These are phyloP conservation scores for Varecia variegata DNA, from an alignment of 2,797 vertebrate species.

Conservation along the genomic window DNA sequence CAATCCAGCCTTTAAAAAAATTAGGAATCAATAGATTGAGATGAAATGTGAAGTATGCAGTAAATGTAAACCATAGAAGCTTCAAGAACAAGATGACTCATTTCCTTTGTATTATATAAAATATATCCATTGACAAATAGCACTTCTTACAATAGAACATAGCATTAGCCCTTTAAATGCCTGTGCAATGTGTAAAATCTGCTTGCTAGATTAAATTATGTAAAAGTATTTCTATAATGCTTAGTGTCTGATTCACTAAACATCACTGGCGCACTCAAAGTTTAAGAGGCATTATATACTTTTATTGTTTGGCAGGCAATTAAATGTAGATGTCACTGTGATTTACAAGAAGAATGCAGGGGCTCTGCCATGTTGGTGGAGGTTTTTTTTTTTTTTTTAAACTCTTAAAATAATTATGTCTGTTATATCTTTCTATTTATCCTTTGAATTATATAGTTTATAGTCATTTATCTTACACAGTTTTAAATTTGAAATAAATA, in stretches of 20 bases:
- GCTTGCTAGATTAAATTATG: conserved; percentile 72
- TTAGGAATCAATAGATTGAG: conserved; percentile 48
- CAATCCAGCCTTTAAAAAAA: conserved; percentile 13
- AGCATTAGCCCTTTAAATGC: conserved; percentile 52
- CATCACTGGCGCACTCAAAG: conserved; percentile 9
- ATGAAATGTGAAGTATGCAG: conserved; percentile 15
- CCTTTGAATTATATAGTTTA: conserved; percentile 17
- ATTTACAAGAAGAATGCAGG: conserved; percentile 35
- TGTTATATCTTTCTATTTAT: conserved; percentile 47
- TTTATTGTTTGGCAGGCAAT: conserved; percentile 60
- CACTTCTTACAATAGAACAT: conserved; percentile 57
- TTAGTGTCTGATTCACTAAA: conserved; percentile 63
- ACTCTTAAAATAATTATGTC: conserved; percentile 32
- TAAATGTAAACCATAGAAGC: conserved; percentile 50
- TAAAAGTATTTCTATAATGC: conserved; percentile 55
- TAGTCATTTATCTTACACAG: neutral
- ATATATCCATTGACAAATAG: conserved; percentile 25
- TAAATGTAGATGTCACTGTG: conserved; percentile 51
- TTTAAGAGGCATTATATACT: conserved; percentile 56
- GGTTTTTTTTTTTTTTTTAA: neutral
- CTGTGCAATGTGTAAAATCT: conserved; percentile 52
- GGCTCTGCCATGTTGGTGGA: neutral
- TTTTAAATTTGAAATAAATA: conserved; percentile 45
- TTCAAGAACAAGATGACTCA: conserved; percentile 27
- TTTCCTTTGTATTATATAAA: conserved; percentile 66